Conservation (phyloP, 2,113 vertebrate species). For the Bubo bubo region DNA sequence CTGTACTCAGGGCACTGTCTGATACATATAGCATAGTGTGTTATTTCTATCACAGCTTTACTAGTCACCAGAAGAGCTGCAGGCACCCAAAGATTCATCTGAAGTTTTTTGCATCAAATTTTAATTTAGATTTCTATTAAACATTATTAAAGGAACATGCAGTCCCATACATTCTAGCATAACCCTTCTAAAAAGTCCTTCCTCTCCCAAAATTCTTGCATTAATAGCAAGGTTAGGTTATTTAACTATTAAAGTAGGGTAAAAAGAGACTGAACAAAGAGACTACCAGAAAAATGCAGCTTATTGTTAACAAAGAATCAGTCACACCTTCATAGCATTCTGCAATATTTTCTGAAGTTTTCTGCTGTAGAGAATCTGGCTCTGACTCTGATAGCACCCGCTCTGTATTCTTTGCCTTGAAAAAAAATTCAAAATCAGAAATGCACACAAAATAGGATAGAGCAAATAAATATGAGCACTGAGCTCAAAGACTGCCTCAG, state of each 20-base stretch:
- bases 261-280: not conserved
- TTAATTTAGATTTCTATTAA: not conserved
- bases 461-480: not conserved
- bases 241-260: not conserved
- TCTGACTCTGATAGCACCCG: constrained; percentile 8
- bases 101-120: not conserved
- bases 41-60: not conserved
- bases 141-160: not conserved
- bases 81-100: not conserved
- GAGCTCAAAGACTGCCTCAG: not conserved
- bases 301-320: not conserved
- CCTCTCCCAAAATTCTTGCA: not conserved
- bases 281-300: not conserved
- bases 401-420: constrained; percentile 19
- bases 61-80: not conserved
- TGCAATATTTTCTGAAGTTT: not conserved
- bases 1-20: not conserved
- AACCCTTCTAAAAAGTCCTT: not conserved
- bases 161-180: not conserved
- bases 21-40: fast-evolving
- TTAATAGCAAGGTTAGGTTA: not conserved
- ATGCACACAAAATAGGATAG: not conserved
- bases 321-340: constrained; percentile 61
- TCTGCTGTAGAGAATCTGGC: not conserved
- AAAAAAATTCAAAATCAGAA: not conserved